Conservation (phyloP, 1,140 invertebrate species). For the Achatina immaculata region DNA sequence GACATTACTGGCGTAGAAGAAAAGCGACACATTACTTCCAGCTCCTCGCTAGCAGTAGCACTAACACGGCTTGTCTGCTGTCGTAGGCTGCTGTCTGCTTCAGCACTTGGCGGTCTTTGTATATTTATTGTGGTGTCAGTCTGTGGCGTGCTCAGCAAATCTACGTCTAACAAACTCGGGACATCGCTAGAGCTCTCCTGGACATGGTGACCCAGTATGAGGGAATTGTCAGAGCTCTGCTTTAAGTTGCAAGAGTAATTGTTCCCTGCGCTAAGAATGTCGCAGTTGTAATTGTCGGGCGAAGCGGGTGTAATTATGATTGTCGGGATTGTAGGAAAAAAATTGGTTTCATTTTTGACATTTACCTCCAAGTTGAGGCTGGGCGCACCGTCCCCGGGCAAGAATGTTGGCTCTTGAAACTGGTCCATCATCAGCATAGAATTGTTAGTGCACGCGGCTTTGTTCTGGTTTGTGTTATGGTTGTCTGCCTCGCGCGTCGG, state of each 20-base stretch:
- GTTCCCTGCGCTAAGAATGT: background rate
- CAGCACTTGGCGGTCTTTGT: background rate
- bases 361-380: slow-evolving; percentile 8
- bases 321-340: slow-evolving; percentile 7
- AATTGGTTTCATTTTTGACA: background rate
- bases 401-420: slow-evolving; percentile 11
- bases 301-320: slow-evolving; percentile 34
- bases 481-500: slow-evolving; percentile 12
- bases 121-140: slow-evolving; percentile 25
- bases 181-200: background rate
- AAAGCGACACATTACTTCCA: slow-evolving; percentile 43
- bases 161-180: background rate
- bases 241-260: background rate
- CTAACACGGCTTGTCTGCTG: background rate
- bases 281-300: background rate
- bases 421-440: background rate
- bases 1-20: slow-evolving; percentile 39
- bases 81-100: background rate
- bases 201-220: background rate
- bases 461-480: slow-evolving; percentile 45
- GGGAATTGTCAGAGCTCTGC: background rate
- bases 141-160: background rate
- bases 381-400: background rate
- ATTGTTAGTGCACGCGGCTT: slow-evolving; percentile 7
- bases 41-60: slow-evolving; percentile 36